Evolutionary conservation across 2,797 vertebrate species (phyloP).

Genomic region (Lepus townsendii): DNA sequence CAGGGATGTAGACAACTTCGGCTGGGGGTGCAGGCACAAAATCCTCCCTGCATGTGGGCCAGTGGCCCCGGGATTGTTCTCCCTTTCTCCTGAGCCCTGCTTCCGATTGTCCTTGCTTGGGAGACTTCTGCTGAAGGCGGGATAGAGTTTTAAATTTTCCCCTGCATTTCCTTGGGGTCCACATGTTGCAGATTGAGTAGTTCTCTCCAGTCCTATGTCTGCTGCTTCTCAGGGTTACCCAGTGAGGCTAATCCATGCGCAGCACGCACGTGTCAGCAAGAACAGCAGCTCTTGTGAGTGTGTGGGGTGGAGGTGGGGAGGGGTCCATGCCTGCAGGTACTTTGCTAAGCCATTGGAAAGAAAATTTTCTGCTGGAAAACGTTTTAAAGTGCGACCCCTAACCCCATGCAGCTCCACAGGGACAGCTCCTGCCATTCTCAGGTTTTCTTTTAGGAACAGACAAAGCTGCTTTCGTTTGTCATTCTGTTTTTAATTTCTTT

Average conservation of each 20-base stretch:
- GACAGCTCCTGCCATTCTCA: too few relatives aligned
- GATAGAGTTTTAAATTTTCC: background rate
- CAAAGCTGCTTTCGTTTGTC: background rate
- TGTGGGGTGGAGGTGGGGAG: rapidly evolving
- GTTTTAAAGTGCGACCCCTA: background rate
- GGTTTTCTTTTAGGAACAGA: background rate
- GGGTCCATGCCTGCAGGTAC: too few relatives aligned
- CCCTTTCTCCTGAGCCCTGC: background rate
- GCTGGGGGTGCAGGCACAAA: rapidly evolving
- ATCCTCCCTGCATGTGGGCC: rapidly evolving
- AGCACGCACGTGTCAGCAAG: background rate
- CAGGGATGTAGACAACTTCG: background rate
- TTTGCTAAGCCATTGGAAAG: background rate
- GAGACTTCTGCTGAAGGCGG: background rate
- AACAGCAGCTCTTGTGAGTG: background rate
- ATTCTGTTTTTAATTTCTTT: background rate
- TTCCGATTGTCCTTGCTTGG: background rate
- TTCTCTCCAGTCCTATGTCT: background rate
- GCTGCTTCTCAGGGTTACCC: background rate
- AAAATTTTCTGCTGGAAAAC: background rate
- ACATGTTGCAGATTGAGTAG: background rate
- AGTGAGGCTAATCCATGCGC: background rate
- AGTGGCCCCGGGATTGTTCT: rapidly evolving
- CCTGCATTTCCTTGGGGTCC: background rate
- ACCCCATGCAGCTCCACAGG: background rate